A percentile compares a stretch with the other conserved stretches of the same genome.
Conservation (phyloP, 2,888 invertebrate species). For the Hypselothyrea guttata region DNA sequence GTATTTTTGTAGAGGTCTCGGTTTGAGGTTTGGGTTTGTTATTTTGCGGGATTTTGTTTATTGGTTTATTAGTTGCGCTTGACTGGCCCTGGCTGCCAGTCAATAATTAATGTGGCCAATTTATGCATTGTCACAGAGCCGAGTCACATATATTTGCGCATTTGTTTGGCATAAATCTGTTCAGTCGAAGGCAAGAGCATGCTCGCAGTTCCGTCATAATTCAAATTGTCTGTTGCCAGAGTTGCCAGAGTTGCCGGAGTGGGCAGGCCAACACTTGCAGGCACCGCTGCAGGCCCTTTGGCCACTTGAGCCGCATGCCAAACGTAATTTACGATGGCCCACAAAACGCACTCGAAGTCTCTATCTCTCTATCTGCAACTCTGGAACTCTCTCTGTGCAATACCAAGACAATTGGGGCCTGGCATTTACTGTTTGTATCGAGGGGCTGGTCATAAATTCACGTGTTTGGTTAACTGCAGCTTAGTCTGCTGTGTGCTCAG, state of each 20-base stretch:
- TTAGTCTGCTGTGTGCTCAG: slow-evolving; percentile 30
- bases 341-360: slow-evolving; percentile 42
- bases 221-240: too few relatives aligned
- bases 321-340: slow-evolving; percentile 64
- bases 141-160: slow-evolving; percentile 44
- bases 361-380: neutral
- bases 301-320: slow-evolving; percentile 60
- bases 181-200: slow-evolving; percentile 24
- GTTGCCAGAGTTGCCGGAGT: too few relatives aligned
- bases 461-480: slow-evolving; percentile 64
- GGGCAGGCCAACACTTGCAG: slow-evolving; percentile 27
- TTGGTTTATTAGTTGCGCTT: slow-evolving; percentile 42
- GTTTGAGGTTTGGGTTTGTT: slow-evolving; percentile 8
- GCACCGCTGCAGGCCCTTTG: slow-evolving; percentile 21
- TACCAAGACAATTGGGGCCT: slow-evolving; percentile 60
- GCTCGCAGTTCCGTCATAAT: slow-evolving; percentile 45
- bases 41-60: slow-evolving; percentile 34
- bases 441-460: slow-evolving; percentile 61
- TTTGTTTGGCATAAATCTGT: slow-evolving; percentile 55
- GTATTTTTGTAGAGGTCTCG: slow-evolving; percentile 12
- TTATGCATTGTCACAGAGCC: slow-evolving; percentile 66
- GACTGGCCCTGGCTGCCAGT: slow-evolving; percentile 19
- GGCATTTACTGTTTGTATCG: slow-evolving; percentile 30
- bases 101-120: slow-evolving; percentile 68
- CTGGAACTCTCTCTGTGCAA: slow-evolving; percentile 10